Conservation (phyloP, 2,888 invertebrate genomes). For the Stomorhina lunata region DNA sequence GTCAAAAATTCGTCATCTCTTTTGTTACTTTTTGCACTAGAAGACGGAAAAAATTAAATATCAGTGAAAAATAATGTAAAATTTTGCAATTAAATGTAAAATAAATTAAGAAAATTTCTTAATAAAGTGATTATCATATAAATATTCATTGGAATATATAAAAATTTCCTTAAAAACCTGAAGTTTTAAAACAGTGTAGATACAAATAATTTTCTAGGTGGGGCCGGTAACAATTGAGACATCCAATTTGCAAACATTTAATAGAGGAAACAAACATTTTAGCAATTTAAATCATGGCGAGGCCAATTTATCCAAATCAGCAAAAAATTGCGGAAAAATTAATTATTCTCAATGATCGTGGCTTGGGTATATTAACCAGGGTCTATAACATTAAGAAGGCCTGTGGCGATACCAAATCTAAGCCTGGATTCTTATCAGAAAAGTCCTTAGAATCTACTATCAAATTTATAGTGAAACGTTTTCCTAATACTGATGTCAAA, state of each 20-base stretch:
- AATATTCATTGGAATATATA: too few relatives aligned
- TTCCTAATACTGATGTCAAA: conserved; percentile 97
- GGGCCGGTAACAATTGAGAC: conserved; percentile 15
- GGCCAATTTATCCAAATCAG: conserved; percentile 90
- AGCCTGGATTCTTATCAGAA: conserved; percentile 97
- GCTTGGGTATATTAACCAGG: conserved; percentile 97
- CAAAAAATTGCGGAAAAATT: conserved; percentile 99
- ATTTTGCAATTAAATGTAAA: too few relatives aligned
- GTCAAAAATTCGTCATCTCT: too few relatives aligned
- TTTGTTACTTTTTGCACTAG: too few relatives aligned
- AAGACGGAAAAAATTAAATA: too few relatives aligned
- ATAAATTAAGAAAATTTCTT: too few relatives aligned
- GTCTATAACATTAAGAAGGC: conserved; percentile 99
- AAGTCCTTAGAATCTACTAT: conserved; percentile 98
- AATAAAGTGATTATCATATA: too few relatives aligned
- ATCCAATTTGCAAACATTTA: background rate
- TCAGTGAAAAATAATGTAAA: too few relatives aligned
- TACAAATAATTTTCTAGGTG: conserved; percentile 49
- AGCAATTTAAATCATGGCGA: conserved; percentile 85
- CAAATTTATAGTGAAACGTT: conserved; percentile 95
- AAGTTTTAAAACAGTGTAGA: too few relatives aligned
- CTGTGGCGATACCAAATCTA: conserved; percentile 98
- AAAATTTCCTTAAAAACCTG: too few relatives aligned
- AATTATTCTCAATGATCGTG: conserved; percentile 97
- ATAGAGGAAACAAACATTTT: too few relatives aligned